A percentile compares a stretch with the other conserved stretches of the same genome.
Conservation (phyloP, 2,797 vertebrate species). For the Esox lucius region DNA sequence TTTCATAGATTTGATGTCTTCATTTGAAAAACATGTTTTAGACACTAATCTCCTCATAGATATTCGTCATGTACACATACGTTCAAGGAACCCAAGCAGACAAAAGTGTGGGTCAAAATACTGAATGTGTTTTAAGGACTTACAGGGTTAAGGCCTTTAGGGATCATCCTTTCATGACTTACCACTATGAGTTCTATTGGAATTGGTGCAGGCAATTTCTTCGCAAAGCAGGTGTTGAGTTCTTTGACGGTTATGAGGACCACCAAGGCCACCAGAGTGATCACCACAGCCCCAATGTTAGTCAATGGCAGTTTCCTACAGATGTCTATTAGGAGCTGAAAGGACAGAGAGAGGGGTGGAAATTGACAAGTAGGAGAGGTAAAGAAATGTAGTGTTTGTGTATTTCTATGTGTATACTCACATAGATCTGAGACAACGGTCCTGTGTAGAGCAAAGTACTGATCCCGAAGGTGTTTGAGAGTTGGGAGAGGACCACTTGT, state of each 20-base stretch:
- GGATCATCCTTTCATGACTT: slow-evolving; percentile 32
- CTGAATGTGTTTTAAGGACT: too few relatives aligned
- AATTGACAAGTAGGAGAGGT: neutral
- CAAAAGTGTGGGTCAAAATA: too few relatives aligned
- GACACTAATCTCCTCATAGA: too few relatives aligned
- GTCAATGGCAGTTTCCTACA: slow-evolving; percentile 78
- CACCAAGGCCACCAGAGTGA: slow-evolving; percentile 79
- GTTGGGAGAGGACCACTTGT: slow-evolving; percentile 90
- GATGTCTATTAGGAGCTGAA: slow-evolving; percentile 72
- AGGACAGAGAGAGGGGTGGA: neutral
- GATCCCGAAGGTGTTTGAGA: slow-evolving; percentile 90
- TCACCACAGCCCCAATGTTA: slow-evolving; percentile 82
- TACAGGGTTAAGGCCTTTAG: too few relatives aligned
- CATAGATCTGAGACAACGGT: slow-evolving; percentile 74
- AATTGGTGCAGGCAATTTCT: slow-evolving; percentile 83
- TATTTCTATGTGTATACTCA: slow-evolving; percentile 61
- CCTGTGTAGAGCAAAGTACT: slow-evolving; percentile 70
- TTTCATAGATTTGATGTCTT: too few relatives aligned
- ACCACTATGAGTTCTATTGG: slow-evolving; percentile 90
- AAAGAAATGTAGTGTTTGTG: neutral
- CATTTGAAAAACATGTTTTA: too few relatives aligned
- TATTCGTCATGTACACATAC: too few relatives aligned
- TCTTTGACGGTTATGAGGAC: slow-evolving; percentile 81
- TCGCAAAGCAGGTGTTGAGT: slow-evolving; percentile 75
- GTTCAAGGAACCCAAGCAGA: too few relatives aligned